Conservation (phyloP, 1,140 invertebrate genomes). For the Marisa cornuarietis region DNA sequence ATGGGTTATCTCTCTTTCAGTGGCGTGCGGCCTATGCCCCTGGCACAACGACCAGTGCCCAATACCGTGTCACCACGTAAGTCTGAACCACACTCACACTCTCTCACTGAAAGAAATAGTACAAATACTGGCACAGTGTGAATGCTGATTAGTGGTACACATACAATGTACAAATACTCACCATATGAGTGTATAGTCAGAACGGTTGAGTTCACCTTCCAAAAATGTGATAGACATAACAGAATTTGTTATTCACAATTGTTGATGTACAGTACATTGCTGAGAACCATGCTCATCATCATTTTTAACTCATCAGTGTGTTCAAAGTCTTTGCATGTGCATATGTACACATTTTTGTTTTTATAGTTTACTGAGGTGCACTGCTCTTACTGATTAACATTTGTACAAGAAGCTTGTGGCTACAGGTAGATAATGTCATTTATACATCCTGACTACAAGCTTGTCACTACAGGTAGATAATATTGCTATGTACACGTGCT, state of each 20-base stretch:
- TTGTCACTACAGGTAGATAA: too few species aligned
- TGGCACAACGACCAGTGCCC: slow-evolving; percentile 56
- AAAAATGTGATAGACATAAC: too few species aligned
- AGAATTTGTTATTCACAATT: too few species aligned
- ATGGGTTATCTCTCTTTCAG: slow-evolving; percentile 39
- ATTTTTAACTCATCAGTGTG: not conserved
- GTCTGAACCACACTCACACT: slow-evolving; percentile 28
- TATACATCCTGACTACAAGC: too few species aligned
- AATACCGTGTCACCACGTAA: slow-evolving; percentile 64
- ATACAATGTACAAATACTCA: too few species aligned
- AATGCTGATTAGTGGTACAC: too few species aligned
- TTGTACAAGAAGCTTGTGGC: not conserved
- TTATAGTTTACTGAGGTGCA: not conserved
- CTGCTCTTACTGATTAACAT: not conserved
- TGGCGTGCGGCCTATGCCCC: slow-evolving; percentile 47
- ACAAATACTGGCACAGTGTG: too few species aligned
- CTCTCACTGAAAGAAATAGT: not conserved
- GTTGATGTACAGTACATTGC: not conserved
- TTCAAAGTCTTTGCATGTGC: not conserved
- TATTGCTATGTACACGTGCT: not conserved
- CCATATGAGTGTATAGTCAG: too few species aligned
- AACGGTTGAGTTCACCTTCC: too few species aligned
- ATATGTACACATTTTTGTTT: not conserved
- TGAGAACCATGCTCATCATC: not conserved
- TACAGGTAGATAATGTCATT: too few species aligned